Evolutionary conservation across 2,113 vertebrate genomes (phyloP).

Genomic region (Cervus canadensis): DNA sequence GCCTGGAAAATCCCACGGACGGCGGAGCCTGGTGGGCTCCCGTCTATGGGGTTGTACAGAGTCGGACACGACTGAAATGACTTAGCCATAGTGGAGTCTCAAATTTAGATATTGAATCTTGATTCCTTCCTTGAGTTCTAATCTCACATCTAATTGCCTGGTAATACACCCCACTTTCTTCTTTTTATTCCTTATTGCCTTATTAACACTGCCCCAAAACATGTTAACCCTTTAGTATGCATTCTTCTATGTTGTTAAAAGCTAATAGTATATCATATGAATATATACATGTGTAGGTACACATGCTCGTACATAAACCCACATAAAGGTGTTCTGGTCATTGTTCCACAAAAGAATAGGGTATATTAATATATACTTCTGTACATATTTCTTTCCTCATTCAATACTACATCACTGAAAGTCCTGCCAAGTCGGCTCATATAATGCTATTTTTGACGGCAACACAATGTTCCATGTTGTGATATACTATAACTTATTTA

Average conservation of each 20-base stretch:
- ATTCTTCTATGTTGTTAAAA: not conserved
- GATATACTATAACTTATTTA: not conserved
- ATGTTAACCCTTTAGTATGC: not conserved
- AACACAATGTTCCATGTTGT: not conserved
- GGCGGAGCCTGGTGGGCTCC: not conserved
- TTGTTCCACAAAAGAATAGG: not conserved
- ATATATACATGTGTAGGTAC: not conserved
- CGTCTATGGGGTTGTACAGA: not conserved
- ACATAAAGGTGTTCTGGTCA: not conserved
- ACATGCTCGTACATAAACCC: not conserved
- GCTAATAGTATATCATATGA: not conserved
- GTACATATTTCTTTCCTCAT: not conserved
- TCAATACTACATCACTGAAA: not conserved
- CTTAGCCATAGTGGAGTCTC: not conserved
- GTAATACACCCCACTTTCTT: not conserved
- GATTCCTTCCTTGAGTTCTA: not conserved
- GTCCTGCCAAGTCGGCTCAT: not conserved
- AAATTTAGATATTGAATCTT: not conserved
- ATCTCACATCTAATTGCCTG: not conserved
- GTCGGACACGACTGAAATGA: fast-evolving
- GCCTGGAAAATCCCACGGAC: not conserved
- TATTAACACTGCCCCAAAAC: not conserved
- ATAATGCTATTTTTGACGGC: not conserved
- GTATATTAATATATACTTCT: not conserved
- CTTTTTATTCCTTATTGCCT: not conserved